These are phyloP conservation scores for Centropus bengalensis DNA, from an alignment of 2,113 vertebrate species.

Conservation along the genomic window DNA sequence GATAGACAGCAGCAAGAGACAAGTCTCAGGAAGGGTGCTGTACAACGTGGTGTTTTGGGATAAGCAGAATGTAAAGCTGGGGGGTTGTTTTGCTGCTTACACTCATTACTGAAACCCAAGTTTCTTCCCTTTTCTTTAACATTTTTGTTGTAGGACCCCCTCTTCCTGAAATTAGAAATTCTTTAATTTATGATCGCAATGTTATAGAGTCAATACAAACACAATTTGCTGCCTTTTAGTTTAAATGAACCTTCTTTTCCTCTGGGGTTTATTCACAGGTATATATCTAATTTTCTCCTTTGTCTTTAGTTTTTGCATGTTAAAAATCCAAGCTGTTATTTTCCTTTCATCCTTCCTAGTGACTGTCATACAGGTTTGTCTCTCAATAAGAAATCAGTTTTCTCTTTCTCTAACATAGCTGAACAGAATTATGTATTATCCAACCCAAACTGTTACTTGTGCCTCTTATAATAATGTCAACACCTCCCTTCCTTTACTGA, in stretches of 20 bases:
- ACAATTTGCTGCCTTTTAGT: not conserved
- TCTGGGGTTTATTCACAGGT: not conserved
- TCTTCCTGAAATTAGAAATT: not conserved
- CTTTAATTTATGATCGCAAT: not conserved
- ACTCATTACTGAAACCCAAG: not conserved
- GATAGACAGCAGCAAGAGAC: not conserved
- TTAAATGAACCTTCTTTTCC: not conserved
- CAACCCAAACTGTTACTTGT: not conserved
- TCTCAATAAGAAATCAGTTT: not conserved
- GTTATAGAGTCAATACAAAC: not conserved
- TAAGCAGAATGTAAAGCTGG: not conserved
- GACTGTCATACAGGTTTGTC: not conserved
- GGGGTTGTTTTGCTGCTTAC: not conserved
- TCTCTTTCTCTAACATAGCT: not conserved
- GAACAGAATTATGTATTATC: not conserved
- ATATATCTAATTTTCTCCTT: not conserved
- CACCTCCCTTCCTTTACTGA: not conserved
- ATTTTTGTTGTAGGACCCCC: not conserved
- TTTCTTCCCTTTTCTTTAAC: not conserved
- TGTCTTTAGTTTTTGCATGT: not conserved
- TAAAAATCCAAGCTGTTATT: not conserved
- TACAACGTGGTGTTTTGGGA: not conserved
- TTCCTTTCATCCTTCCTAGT: not conserved
- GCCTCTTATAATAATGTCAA: not conserved
- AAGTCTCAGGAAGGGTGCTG: not conserved